These are phyloP conservation scores for Apocrypta bakeri DNA, from an alignment of 1,140 invertebrate species.

Conservation along the genomic window DNA sequence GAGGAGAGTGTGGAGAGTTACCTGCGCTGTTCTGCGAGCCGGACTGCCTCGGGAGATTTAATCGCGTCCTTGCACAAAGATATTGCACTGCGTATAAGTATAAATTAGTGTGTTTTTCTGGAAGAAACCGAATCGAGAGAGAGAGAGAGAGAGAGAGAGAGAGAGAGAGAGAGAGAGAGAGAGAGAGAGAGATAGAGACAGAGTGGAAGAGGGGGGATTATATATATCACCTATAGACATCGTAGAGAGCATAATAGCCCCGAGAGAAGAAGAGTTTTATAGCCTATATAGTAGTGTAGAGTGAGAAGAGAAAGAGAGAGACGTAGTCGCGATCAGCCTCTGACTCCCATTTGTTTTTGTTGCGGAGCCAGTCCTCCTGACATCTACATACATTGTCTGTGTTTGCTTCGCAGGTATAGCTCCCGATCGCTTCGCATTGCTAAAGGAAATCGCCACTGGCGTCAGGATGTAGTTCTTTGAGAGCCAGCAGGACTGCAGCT, in stretches of 20 bases:
- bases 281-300: background rate
- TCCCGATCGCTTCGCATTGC: background rate
- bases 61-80: background rate
- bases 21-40: background rate
- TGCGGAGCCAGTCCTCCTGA: background rate
- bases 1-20: background rate
- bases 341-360: background rate
- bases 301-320: conserved; percentile 11
- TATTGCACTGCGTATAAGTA: background rate
- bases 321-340: background rate
- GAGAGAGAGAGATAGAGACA: no score
- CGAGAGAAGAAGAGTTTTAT: background rate
- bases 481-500: background rate
- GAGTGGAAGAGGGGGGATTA: no score
- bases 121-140: background rate
- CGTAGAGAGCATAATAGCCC: background rate
- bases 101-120: background rate
- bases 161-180: background rate
- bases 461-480: conserved; percentile 40
- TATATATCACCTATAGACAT: background rate
- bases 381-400: background rate
- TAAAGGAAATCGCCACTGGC: background rate
- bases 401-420: background rate
- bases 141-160: no score
- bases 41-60: background rate